Evolutionary conservation across 2,888 invertebrate genomes (phyloP).

Genomic region (Torymus tubicola): DNA sequence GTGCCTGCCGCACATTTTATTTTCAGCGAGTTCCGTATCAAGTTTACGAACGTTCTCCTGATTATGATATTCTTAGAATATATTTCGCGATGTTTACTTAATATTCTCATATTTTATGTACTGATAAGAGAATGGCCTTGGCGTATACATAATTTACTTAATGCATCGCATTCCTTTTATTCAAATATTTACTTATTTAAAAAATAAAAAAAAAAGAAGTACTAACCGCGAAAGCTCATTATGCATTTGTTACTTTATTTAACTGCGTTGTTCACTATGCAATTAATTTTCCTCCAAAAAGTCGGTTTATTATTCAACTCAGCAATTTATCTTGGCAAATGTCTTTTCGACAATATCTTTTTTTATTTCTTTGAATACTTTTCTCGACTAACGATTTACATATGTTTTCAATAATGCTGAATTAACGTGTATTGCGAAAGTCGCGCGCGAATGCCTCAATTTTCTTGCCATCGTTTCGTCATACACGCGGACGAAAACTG

Average conservation of each 20-base stretch:
- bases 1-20: constrained; percentile 28
- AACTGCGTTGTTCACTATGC: background rate
- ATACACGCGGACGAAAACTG: background rate
- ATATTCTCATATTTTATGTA: constrained; percentile 25
- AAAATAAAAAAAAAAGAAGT: background rate
- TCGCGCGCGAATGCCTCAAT: too few species aligned
- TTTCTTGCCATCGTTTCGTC: too few species aligned
- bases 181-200: constrained; percentile 38
- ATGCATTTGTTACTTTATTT: constrained; percentile 2
- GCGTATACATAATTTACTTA: constrained; percentile 14
- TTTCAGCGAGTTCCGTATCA: background rate
- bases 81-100: constrained; percentile 18
- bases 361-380: background rate
- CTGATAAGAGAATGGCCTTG: constrained; percentile 42
- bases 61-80: constrained; percentile 30
- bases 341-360: background rate
- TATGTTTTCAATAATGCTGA: too few species aligned
- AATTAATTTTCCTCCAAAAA: too few species aligned
- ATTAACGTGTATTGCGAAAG: too few species aligned
- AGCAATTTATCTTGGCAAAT: too few species aligned
- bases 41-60: background rate
- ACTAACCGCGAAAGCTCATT: background rate
- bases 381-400: too few species aligned
- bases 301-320: too few species aligned
- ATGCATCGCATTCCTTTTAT: constrained; percentile 22